Conservation (phyloP, 2,113 vertebrate genomes). For the Gorsachius goisagi region DNA sequence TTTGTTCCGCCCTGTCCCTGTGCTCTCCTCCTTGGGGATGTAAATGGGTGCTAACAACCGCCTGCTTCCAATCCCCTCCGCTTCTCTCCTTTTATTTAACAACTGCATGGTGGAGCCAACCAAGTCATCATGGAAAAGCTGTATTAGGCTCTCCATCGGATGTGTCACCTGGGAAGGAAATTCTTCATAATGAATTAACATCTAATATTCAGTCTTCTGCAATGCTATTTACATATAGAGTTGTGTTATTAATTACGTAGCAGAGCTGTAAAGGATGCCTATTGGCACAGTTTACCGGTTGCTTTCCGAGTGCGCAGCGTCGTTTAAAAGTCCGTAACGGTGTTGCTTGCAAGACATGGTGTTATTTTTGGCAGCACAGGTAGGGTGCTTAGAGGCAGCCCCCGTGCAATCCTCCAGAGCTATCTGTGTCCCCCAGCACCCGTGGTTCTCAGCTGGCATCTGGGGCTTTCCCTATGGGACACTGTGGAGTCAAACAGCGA, state of each 20-base stretch:
- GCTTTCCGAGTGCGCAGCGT: background rate
- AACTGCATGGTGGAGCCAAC: background rate
- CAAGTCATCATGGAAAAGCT: background rate
- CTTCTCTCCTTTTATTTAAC: background rate
- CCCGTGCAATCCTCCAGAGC: background rate
- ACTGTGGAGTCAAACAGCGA: fast-evolving
- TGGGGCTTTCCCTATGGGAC: background rate
- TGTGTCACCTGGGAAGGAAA: background rate
- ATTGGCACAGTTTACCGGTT: background rate
- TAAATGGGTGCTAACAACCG: background rate
- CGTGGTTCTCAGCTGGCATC: background rate
- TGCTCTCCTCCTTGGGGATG: background rate
- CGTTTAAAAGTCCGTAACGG: background rate
- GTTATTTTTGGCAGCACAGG: fast-evolving
- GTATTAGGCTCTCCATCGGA: background rate
- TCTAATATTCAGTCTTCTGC: background rate
- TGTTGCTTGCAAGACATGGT: fast-evolving
- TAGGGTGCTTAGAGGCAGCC: background rate
- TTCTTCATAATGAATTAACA: background rate
- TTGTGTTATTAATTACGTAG: background rate
- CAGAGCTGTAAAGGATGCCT: background rate
- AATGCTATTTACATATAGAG: background rate
- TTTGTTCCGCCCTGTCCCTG: background rate
- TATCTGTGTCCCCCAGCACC: background rate
- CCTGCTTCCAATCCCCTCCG: background rate